Evolutionary conservation across 2,113 vertebrate genomes (phyloP).

Genomic region (Lates calcarifer): DNA sequence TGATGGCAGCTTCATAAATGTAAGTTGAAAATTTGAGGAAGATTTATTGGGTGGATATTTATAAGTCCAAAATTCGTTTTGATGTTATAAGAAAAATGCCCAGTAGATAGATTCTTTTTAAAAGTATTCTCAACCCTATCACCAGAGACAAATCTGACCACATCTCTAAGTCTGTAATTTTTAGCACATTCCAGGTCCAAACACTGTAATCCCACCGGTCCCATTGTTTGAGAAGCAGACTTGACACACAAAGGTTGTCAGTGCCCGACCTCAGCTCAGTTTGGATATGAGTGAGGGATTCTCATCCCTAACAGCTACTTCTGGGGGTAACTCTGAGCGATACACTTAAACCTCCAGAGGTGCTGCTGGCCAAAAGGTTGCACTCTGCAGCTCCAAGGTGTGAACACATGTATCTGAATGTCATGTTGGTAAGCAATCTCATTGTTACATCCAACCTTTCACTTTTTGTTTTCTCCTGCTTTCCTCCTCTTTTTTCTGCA

Average conservation of each 20-base stretch:
- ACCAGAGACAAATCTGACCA: constrained; percentile 15
- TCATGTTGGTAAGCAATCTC: constrained; percentile 15
- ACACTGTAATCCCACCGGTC: background rate
- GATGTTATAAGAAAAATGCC: background rate
- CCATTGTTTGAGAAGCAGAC: background rate
- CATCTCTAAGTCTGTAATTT: background rate
- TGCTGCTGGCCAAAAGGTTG: constrained; percentile 8
- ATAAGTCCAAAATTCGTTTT: background rate
- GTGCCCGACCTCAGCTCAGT: background rate
- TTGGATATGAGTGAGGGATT: background rate
- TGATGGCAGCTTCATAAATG: constrained; percentile 20
- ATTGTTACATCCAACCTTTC: constrained; percentile 5
- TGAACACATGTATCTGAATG: constrained; percentile 36
- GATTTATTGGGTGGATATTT: background rate
- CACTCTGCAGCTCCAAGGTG: background rate
- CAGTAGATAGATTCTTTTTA: background rate
- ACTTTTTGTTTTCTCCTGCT: background rate
- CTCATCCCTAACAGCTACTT: background rate
- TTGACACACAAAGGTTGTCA: background rate
- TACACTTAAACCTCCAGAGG: constrained; percentile 18
- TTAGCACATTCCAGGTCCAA: background rate
- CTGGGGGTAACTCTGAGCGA: background rate
- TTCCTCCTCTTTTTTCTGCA: background rate
- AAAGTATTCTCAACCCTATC: background rate
- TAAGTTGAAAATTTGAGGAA: background rate